Percentiles rank a stretch among this genome's conserved stretches.
These are phyloP conservation scores for Dynastes tityus DNA, from an alignment of 2,888 invertebrate genomes.

Conservation along the genomic window DNA sequence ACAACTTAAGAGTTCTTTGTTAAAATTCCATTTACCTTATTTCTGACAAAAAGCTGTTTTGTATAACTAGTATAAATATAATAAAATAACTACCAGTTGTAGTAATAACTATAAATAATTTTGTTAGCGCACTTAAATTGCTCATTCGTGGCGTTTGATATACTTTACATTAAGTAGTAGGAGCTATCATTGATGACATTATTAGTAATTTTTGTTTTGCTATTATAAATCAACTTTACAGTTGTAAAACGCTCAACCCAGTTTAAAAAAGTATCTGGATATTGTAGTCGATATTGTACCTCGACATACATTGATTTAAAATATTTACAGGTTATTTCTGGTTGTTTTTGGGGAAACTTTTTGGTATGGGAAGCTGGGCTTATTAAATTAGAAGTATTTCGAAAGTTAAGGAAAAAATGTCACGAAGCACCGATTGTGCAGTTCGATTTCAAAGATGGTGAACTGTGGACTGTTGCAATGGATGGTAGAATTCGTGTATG, in stretches of 20 bases:
- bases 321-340: constrained; percentile 80
- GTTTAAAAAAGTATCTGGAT: no score
- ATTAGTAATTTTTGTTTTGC: no score
- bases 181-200: no score
- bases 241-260: no score
- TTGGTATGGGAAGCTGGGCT: constrained; percentile 92
- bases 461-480: constrained; percentile 72
- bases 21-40: no score
- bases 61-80: no score
- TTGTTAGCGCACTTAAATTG: neutral
- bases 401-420: constrained; percentile 81
- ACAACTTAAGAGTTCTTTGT: no score
- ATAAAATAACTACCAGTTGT: neutral
- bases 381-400: constrained; percentile 87
- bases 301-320: constrained; percentile 39
- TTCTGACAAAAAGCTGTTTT: no score
- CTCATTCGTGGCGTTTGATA: no score
- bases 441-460: constrained; percentile 70
- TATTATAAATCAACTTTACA: no score
- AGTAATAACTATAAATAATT: neutral
- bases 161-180: no score
- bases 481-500: constrained; percentile 88
- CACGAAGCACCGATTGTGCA: constrained; percentile 84
- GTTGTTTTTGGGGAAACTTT: constrained; percentile 93
- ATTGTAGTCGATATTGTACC: neutral